Evolutionary conservation across 2,888 invertebrate species (phyloP), one percentile per base, ranked within the genome.

Genomic region (Nymphalis c-album): DNA sequence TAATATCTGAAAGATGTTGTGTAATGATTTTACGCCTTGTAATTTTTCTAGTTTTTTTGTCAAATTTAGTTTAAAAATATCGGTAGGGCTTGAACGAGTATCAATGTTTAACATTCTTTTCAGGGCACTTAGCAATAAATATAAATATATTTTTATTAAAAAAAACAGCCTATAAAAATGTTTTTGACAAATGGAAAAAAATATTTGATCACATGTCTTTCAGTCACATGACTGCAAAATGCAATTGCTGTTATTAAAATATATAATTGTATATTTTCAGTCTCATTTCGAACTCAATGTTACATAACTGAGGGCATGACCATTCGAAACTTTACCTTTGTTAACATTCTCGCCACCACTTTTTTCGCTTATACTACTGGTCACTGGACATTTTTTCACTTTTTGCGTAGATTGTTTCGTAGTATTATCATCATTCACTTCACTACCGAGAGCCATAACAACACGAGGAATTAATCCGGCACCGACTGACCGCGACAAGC

Each of bases 401-500:
- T 92, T 92, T 78, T 88, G 87, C 64, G 88, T 77, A 76, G 85
- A 78, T 85, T 87, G 89, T 88, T 90, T 92, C 72, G 88, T 77
- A 79, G 87, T 85, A 85, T 88, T 91, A 84, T 92, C 91, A 86
- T 89, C 91, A 89, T 88, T 92, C 92, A 93, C 92, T 91, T 92
- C 92, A 93, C 92, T 89, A 86, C 91, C 92, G 83, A 92, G 92
- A 90, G 92, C 92, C 92, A 93, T 93, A 91, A 93, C 93, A 93
- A 92, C 89, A 92, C 91, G 89, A 90, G 86, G 85, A 88, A 89
- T 87, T 87, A 90, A 88, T 89, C 88, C 86, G 83, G 84, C 84
- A 88, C 82, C 84, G 86, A 88, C 86, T 87, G 84, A 85, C 90
- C 90, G 91, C 90, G 87, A 87, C 88, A 85, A 90, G 83, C 88